Evolutionary conservation across 2,113 vertebrate species (phyloP), one percentile per base, ranked within the genome.

Genomic region (Pelmatolapia mariae): DNA sequence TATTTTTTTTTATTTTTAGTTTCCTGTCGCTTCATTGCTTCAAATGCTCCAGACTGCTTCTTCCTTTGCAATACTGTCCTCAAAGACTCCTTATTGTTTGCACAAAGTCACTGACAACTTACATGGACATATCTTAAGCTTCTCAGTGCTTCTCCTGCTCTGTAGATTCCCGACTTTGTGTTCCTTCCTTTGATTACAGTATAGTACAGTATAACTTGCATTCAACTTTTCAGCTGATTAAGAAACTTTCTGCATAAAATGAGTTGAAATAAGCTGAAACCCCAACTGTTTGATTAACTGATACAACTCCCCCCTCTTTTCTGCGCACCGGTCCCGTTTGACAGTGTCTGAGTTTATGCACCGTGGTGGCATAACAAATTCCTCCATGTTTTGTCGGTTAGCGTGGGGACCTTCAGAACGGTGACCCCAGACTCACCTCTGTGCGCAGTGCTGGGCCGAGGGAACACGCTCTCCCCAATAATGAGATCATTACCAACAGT

Each of bases 401-500:
- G 90, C 10, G 56, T 89, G 91, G 86, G 87, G 90, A 50, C 92
- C 89, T 92, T 93, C 86, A 86, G 80, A 92, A 91, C 40, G 38
- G 22, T 95, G 95, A 96, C 95, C 96, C 93, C 94, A 92, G 91
- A 94, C 94, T 96, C 92, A 96, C 93, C 96, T 92, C 94, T 84
- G 83, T 56, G 90, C 38, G 29, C 87, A 89, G 38, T 76, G 81
- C 89, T 84, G 92, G 87, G 86, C 82, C 66, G 86, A 10, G 86
- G 85, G 86, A 91, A 83, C 86, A 89, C 86, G n/a, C 92, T 94
- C 89, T 45, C 90, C 93, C 91, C 91, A 91, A 92, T 96, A 97
- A 96, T 97, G 96, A 97, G 96, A 96, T 96, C 95, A 96, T 96
- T 96, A 96, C 95, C 95, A 95, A 93, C 95, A 96, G 94, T 96